Conservation (phyloP, 35 echinoderm and acorn worm genomes). For the Holothuria glaberrima region DNA sequence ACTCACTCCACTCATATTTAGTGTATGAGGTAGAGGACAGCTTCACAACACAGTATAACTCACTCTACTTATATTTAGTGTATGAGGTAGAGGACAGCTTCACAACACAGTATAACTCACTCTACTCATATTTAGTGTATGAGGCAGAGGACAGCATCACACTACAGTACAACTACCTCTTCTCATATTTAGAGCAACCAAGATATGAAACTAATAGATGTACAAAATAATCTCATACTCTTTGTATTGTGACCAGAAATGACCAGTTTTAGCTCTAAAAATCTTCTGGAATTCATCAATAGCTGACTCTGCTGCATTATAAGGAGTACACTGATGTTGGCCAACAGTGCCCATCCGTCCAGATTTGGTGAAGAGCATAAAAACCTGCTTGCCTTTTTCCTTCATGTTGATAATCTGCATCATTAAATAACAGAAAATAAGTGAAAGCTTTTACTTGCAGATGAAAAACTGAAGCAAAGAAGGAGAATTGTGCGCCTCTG, state of each 20-base stretch:
- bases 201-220: not conserved
- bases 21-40: too few relatives aligned
- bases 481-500: not conserved
- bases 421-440: not conserved
- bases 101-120: too few relatives aligned
- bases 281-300: slow-evolving; percentile 65
- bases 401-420: slow-evolving; percentile 63
- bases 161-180: too few relatives aligned
- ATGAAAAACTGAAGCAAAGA: not conserved
- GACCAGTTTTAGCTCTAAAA: slow-evolving; percentile 63
- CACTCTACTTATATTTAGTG: too few relatives aligned
- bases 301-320: not conserved
- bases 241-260: slow-evolving; percentile 64
- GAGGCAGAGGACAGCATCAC: too few relatives aligned
- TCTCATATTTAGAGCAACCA: too few relatives aligned
- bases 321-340: slow-evolving; percentile 66
- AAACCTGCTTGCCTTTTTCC: slow-evolving; percentile 62
- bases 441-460: not conserved
- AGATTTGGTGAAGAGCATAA: slow-evolving; percentile 59
- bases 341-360: slow-evolving; percentile 54
- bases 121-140: too few relatives aligned
- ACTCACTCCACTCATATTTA: too few relatives aligned
- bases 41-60: too few relatives aligned
- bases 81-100: too few relatives aligned
- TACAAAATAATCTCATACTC: slow-evolving; percentile 6